Conservation (phyloP, 2,113 vertebrate species). For the Kryptolebias marmoratus region DNA sequence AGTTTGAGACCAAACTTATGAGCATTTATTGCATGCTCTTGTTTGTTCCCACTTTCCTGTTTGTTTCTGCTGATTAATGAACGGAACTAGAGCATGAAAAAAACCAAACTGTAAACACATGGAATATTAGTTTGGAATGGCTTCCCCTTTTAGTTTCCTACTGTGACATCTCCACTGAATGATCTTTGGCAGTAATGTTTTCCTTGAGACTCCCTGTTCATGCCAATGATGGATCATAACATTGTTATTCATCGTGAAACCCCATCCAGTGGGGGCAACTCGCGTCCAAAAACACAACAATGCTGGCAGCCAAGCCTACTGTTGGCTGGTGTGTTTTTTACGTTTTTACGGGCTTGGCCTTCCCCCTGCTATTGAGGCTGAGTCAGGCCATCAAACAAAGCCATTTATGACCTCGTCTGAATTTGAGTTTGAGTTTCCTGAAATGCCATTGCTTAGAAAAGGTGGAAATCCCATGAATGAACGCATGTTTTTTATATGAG, state of each 20-base stretch:
- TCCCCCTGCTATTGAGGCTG: slow-evolving; percentile 82
- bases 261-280: slow-evolving; percentile 69
- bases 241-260: slow-evolving; percentile 67
- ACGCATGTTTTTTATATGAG: slow-evolving; percentile 43
- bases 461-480: slow-evolving; percentile 48
- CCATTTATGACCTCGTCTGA: slow-evolving; percentile 81
- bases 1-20: neutral
- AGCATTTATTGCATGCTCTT: neutral
- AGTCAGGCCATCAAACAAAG: slow-evolving; percentile 83
- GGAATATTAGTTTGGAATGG: slow-evolving; percentile 18
- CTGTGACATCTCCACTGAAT: slow-evolving; percentile 67
- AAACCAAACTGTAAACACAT: neutral
- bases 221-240: slow-evolving; percentile 68
- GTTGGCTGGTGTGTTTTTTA: slow-evolving; percentile 73
- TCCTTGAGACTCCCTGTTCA: slow-evolving; percentile 61
- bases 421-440: slow-evolving; percentile 84
- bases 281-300: slow-evolving; percentile 74
- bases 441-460: slow-evolving; percentile 74
- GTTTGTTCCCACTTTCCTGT: neutral
- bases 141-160: slow-evolving; percentile 67
- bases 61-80: neutral
- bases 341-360: slow-evolving; percentile 82
- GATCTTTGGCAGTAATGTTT: slow-evolving; percentile 60
- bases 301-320: slow-evolving; percentile 68
- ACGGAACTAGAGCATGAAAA: neutral